Evolutionary conservation across 2,888 invertebrate species (phyloP), one percentile per base, ranked within the genome.

Genomic region (Cistogaster globosa): DNA sequence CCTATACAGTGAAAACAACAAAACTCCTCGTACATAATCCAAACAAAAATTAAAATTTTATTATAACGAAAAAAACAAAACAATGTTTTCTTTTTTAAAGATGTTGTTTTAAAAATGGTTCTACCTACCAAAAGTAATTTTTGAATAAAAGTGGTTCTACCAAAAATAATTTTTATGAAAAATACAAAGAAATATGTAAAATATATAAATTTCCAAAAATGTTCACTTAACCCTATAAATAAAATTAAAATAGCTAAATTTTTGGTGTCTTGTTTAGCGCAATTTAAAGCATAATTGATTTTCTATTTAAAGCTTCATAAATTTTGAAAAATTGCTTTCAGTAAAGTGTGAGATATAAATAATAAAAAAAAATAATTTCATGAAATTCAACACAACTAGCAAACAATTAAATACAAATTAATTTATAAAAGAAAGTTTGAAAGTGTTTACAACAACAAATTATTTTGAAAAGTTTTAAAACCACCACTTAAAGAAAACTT

Each of bases 91-190:
- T 42, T 32, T 36, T 71, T 84, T 36, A 58, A n/a, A n/a, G n/a
- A n/a, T n/a, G n/a, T n/a, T n/a, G n/a, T n/a, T n/a, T n/a, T n/a
- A n/a, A n/a, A n/a, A n/a, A n/a, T n/a, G n/a, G n/a, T n/a, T n/a
- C n/a, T n/a, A n/a, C n/a, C n/a, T n/a, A n/a, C 65, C 26, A n/a
- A 80, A 80, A 80, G 72, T 80, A 72, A 57, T 65, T 79, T n/a
- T n/a, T n/a, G n/a, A n/a, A 48, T 8, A 55, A 20, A 11, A 8
- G 48, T 7, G 26, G 4, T 72, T 72, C 18, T 32, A 26, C 42
- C n/a, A 68, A 1, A 68, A 68, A 16, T 38, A 38, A 16, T 69
- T 57, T n/a, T 11, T 12, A 12, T 42, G 4, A 12, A 1, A 16
- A n/a, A 26, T 26, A 26, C 26, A 1, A 26, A 26, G 26, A 26